Conservation (phyloP, 1,140 invertebrate species). For the Macrostomum lignano region DNA sequence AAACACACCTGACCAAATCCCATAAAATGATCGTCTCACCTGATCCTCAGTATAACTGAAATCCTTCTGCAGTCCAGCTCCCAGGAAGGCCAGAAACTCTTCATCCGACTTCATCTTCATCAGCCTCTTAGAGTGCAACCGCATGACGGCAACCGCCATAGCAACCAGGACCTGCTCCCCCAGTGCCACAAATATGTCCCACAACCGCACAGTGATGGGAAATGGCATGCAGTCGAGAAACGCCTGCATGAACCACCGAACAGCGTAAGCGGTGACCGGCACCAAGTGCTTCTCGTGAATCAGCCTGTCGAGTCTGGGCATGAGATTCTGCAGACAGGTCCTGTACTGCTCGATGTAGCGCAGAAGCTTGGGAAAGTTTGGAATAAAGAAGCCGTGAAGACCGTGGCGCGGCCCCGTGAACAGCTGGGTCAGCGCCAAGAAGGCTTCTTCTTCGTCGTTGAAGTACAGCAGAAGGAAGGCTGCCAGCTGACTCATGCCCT, state of each 20-base stretch:
- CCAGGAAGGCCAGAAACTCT: too few relatives aligned
- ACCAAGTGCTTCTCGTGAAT: slow-evolving; percentile 84
- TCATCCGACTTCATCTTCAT: too few relatives aligned
- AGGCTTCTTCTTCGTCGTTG: slow-evolving; percentile 6
- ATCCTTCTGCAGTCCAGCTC: too few relatives aligned
- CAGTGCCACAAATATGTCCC: slow-evolving; percentile 84
- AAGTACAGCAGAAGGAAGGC: slow-evolving; percentile 5
- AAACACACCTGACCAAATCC: too few relatives aligned
- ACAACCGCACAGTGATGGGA: slow-evolving; percentile 62
- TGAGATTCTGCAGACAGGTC: slow-evolving; percentile 64
- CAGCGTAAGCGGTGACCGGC: slow-evolving; percentile 68
- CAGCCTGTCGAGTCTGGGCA: slow-evolving; percentile 73
- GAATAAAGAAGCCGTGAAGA: slow-evolving; percentile 47
- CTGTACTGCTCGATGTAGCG: slow-evolving; percentile 85
- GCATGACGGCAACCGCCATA: slow-evolving; percentile 82
- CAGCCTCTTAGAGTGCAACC: too few relatives aligned
- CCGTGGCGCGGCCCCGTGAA: neutral
- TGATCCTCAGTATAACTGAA: too few relatives aligned
- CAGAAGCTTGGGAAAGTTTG: slow-evolving; percentile 82
- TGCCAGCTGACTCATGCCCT: slow-evolving; percentile 38
- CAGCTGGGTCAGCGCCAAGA: slow-evolving; percentile 6
- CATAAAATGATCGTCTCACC: too few relatives aligned
- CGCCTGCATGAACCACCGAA: slow-evolving; percentile 98
- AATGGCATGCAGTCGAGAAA: slow-evolving; percentile 77
- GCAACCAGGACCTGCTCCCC: slow-evolving; percentile 72